These are phyloP conservation scores for Antrozous pallidus DNA, from an alignment of 2,797 vertebrate genomes.

Conservation along the genomic window DNA sequence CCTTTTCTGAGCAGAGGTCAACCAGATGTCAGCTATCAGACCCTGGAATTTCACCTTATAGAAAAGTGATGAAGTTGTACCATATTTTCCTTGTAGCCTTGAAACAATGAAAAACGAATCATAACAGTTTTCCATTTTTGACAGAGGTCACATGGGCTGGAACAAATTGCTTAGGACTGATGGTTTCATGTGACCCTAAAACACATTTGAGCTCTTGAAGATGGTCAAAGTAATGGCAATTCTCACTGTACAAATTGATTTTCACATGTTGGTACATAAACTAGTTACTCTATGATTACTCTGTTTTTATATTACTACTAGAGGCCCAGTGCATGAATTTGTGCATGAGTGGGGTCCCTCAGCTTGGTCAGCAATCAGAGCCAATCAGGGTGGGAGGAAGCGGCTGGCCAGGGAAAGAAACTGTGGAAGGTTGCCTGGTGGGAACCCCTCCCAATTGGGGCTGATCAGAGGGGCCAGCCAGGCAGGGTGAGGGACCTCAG, in stretches of 20 bases:
- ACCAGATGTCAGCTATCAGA: background rate
- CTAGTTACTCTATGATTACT: background rate
- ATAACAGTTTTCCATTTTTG: background rate
- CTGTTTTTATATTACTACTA: background rate
- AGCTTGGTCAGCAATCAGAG: no score
- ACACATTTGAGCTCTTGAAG: background rate
- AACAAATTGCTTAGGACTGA: background rate
- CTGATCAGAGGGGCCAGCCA: no score
- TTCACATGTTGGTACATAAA: background rate
- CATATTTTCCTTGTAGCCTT: background rate
- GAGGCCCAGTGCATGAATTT: no score
- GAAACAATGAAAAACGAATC: background rate
- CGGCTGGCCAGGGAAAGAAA: no score
- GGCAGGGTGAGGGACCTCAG: no score
- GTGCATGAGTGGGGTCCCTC: no score
- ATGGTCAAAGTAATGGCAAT: background rate
- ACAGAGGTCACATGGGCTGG: background rate
- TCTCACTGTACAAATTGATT: background rate
- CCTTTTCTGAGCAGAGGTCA: background rate
- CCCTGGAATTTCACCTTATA: background rate
- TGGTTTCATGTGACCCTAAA: background rate
- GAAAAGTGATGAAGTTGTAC: background rate
- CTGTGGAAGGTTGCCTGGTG: no score
- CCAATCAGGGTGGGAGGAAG: fast-evolving
- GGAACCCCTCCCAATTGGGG: no score